Evolutionary conservation across 2,888 invertebrate genomes (phyloP), one percentile per base, ranked within the genome.

Genomic region (Erannis defoliaria): DNA sequence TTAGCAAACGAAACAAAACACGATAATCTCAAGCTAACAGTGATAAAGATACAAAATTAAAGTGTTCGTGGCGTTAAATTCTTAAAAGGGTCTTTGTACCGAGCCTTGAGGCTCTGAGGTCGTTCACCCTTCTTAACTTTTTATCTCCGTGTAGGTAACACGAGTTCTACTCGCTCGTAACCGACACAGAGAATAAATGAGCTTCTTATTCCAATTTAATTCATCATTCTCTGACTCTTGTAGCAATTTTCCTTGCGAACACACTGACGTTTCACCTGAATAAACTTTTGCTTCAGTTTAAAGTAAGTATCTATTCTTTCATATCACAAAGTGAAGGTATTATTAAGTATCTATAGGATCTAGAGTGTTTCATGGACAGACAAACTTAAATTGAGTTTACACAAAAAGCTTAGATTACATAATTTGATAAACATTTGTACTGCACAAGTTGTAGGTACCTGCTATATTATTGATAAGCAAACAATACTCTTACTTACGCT

Each of bases 141-240:
- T 59, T 53, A 59, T 59, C 46, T 46, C 18, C 31, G 31, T 37
- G 35, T 21, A 60, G 29, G 55, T 48, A 51, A 60, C 62, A 49
- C 56, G 33, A 60, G 60, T 46, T 45, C 42, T 60, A 55, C 49
- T 60, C 55, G 51, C 53, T 57, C 37, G 49, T 51, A 50, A 59
- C 57, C 55, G 59, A 57, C 55, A 60, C 50, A 62, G 55, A 50
- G 40, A 62, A 60, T 55, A 45, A 51, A 59, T 26, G 60, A 49
- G 46, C 29, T 60, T 42, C 59, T 62, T 64, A 57, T 64, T 35
- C 37, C 58, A 61, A 58, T 64, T 67, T 64, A 64, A 66, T 64
- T 70, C 54, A 50, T 57, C 55, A 68, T 70, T 66, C 60, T 18
- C 40, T 21, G 55, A 61, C 60, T 63, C 51, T 62, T 16, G 45